Evolutionary conservation across 1,140 invertebrate species (phyloP).

Genomic region (Patella vulgata): DNA sequence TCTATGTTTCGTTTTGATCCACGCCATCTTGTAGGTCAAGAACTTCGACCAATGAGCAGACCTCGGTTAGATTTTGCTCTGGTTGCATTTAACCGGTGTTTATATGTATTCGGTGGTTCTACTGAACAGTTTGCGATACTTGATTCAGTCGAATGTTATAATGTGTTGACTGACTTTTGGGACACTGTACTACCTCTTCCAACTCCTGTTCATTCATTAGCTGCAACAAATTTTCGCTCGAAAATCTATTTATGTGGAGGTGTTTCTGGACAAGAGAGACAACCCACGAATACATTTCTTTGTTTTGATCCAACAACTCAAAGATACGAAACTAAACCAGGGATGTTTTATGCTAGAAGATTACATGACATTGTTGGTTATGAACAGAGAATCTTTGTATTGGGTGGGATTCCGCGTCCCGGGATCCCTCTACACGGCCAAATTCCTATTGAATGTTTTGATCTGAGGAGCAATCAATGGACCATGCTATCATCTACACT

Average conservation of each 20-base stretch:
- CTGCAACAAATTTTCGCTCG: conserved; percentile 41
- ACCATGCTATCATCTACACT: conserved; percentile 61
- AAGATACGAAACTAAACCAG: conserved; percentile 53
- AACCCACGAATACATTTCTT: conserved; percentile 55
- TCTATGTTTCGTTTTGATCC: conserved; percentile 64
- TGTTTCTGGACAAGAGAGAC: conserved; percentile 53
- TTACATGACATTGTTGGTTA: conserved; percentile 62
- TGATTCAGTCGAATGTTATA: conserved; percentile 83
- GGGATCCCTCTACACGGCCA: conserved; percentile 57
- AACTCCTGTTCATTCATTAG: conserved; percentile 58
- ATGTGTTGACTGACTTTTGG: conserved; percentile 83
- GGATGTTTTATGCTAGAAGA: conserved; percentile 62
- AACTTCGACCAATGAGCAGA: conserved; percentile 57
- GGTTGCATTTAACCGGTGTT: conserved; percentile 77
- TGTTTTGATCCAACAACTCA: conserved; percentile 48
- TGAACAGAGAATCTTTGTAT: conserved; percentile 53
- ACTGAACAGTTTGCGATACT: conserved; percentile 90
- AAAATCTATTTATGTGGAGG: conserved; percentile 63
- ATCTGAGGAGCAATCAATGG: conserved; percentile 59
- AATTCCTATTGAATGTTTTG: conserved; percentile 62
- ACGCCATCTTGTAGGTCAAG: conserved; percentile 58
- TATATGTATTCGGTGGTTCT: conserved; percentile 94
- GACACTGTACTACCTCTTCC: conserved; percentile 79
- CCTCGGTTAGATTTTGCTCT: conserved; percentile 60
- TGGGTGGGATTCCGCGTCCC: conserved; percentile 61